Evolutionary conservation across 2,888 invertebrate genomes (phyloP).

Genomic region (Lithophane ornitopus): DNA sequence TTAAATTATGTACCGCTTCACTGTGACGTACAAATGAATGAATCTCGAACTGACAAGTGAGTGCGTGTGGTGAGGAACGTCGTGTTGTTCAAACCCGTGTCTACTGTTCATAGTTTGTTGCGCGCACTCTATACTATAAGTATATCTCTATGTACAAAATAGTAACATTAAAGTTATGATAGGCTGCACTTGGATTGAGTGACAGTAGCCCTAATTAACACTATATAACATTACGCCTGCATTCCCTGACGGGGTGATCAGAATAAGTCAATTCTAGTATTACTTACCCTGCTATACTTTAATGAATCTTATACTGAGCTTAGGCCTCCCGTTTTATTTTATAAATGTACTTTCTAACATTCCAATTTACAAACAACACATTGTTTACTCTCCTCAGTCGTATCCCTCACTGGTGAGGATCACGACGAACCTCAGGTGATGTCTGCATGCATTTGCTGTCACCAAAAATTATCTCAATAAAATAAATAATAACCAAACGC

Average conservation of each 20-base stretch:
- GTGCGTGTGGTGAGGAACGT: too few relatives aligned
- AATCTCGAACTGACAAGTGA: too few relatives aligned
- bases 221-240: background rate
- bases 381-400: constrained; percentile 53
- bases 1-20: too few relatives aligned
- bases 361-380: constrained; percentile 44
- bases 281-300: background rate
- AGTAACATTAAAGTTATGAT: too few relatives aligned
- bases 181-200: background rate
- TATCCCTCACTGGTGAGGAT: constrained; percentile 45
- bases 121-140: too few relatives aligned
- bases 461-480: constrained; percentile 32
- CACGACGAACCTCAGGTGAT: constrained; percentile 56
- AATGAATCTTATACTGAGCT: background rate
- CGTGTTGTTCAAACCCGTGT: too few relatives aligned
- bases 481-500: constrained; percentile 24
- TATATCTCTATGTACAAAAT: too few relatives aligned
- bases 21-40: too few relatives aligned
- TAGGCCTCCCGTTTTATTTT: constrained; percentile 22
- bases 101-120: too few relatives aligned
- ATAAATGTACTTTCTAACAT: constrained; percentile 31
- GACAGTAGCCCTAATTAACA: background rate
- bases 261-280: background rate
- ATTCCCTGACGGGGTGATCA: background rate
- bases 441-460: constrained; percentile 60